phyloP scores from a whole-genome alignment of 2,797 vertebrate species.

The Peromyscus melanophrys region DNA sequence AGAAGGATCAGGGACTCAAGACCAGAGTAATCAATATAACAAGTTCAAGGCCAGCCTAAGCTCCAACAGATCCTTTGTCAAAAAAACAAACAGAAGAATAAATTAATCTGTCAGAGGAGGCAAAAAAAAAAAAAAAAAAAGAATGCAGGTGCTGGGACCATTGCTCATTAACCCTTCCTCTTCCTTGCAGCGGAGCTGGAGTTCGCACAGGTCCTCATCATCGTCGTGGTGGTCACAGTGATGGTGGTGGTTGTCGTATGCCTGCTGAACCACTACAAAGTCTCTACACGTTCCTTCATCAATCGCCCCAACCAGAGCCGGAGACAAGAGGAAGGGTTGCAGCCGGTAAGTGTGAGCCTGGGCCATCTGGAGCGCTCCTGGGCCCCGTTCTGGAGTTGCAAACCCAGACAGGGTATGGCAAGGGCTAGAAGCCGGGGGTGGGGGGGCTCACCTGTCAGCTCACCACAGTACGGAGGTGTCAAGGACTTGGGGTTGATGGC shows the following conservation, averaged over 20 bases:
- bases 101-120: too few relatives aligned
- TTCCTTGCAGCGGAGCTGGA: slow-evolving; percentile 93
- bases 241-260: slow-evolving; percentile 97
- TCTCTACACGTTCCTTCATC: slow-evolving; percentile 96
- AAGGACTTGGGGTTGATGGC: background rate
- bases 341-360: slow-evolving; percentile 91
- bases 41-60: too few relatives aligned
- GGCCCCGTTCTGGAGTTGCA: background rate
- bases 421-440: accelerated
- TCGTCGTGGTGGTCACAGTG: slow-evolving; percentile 97
- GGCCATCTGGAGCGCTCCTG: background rate
- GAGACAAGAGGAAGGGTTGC: slow-evolving; percentile 93
- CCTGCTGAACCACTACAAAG: slow-evolving; percentile 97
- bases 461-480: background rate
- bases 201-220: slow-evolving; percentile 97
- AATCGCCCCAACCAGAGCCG: slow-evolving; percentile 94
- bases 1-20: too few relatives aligned
- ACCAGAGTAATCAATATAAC: too few relatives aligned
- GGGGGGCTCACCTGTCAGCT: background rate
- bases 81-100: too few relatives aligned
- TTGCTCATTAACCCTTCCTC: background rate
- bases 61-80: too few relatives aligned
- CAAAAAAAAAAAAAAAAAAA: background rate
- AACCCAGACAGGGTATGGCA: background rate
- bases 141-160: accelerated